Evolutionary conservation across 2,113 vertebrate species (phyloP).

Genomic region (Melanostigma gelatinosum): DNA sequence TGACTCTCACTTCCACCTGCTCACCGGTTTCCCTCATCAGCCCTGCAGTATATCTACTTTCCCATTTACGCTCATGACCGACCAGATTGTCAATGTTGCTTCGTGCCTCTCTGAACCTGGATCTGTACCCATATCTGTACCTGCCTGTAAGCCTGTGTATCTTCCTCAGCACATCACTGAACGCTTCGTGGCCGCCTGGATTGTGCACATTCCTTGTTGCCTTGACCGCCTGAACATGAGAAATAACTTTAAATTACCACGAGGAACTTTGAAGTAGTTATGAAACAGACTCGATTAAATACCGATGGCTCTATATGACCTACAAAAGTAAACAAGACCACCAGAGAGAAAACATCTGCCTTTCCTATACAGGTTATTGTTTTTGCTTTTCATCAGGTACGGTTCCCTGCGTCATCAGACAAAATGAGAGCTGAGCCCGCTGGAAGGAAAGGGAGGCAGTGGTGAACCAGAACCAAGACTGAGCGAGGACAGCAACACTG

Average conservation of each 20-base stretch:
- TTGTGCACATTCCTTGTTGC: not conserved
- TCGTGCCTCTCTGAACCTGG: not conserved
- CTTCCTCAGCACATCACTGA: not conserved
- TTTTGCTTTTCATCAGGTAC: too few relatives aligned
- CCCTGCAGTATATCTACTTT: not conserved
- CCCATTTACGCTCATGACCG: not conserved
- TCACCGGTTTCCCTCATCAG: not conserved
- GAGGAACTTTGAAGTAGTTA: not conserved
- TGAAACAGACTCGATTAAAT: not conserved
- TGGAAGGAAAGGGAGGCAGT: too few relatives aligned
- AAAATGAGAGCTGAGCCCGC: too few relatives aligned
- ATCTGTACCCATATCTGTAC: not conserved
- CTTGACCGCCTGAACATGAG: not conserved
- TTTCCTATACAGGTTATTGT: too few relatives aligned
- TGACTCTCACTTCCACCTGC: conserved; percentile 5
- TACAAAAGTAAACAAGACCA: not conserved
- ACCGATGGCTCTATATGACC: not conserved
- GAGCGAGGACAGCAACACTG: too few relatives aligned
- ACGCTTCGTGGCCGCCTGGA: not conserved
- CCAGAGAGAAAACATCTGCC: too few relatives aligned
- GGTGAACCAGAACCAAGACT: too few relatives aligned
- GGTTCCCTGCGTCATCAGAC: too few relatives aligned
- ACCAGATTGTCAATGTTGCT: not conserved
- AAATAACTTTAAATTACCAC: not conserved
- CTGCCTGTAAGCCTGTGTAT: not conserved